Evolutionary conservation across 1,140 invertebrate genomes (phyloP), one percentile per base, ranked within the genome.

Genomic region (Musca vetustissima): DNA sequence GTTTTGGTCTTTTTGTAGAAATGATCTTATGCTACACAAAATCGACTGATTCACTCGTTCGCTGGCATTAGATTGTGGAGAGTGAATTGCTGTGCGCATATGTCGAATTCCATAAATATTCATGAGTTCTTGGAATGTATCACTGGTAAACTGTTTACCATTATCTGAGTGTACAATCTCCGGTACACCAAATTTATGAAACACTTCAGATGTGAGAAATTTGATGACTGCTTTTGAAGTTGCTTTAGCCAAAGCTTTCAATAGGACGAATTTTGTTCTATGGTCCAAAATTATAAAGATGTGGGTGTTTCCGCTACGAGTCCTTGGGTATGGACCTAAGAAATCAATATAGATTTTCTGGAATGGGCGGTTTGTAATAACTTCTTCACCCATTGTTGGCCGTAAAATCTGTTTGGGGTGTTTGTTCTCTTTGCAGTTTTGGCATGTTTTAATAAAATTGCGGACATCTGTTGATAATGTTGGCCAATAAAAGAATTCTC

Each of bases 251-350:
- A 48, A 48, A 3, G 47, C 47, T 48, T 48, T 48, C 17, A 48
- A n/a, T 48, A 48, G 11, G 17, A 48, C 47, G 17, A 48, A 48
- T 48, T 48, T 48, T 15, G 47, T 48, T 48, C 17, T 48, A 11
- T 48, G 47, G 11, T 48, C 14, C 13, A 48, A 14, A 1, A 71
- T 64, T 1, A 73, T 21, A 71, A 66, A 66, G 36, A 73, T 69
- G 1, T 50, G 55, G 47, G 47, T 48, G 11, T 48, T 48, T 13
- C 47, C 47, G 17, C 17, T 48, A 13, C 17, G 14, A 48, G 47
- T 15, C 17, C 47, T 48, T 4, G 47, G 47, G 47, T 48, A 48
- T 11, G 47, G 69, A 1, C 67, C 70, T 1, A 70, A 17, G n/a
- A n/a, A n/a, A n/a, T n/a, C n/a, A n/a, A n/a, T n/a, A n/a, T n/a